These are phyloP conservation scores for Heliconius sara DNA, from an alignment of 2,888 invertebrate genomes.

Conservation along the genomic window DNA sequence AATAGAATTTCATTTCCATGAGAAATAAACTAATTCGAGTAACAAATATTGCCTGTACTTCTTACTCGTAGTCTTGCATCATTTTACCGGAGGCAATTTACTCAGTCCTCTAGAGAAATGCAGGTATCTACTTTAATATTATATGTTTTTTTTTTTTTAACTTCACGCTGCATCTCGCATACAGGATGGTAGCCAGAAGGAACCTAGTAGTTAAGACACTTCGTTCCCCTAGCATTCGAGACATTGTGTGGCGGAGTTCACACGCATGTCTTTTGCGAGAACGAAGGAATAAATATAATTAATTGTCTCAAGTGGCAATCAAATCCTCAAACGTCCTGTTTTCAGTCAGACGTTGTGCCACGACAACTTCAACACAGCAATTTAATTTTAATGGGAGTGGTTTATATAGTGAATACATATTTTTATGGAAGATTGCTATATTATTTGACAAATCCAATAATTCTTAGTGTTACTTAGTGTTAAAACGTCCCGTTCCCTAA, in stretches of 20 bases:
- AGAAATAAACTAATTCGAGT: slow-evolving; percentile 20
- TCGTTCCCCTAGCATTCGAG: neutral
- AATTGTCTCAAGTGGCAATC: too few relatives aligned
- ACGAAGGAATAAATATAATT: too few relatives aligned
- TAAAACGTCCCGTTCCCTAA: too few relatives aligned
- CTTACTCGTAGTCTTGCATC: slow-evolving; percentile 21
- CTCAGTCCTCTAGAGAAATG: slow-evolving; percentile 2
- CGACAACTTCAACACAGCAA: too few relatives aligned
- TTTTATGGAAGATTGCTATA: too few relatives aligned
- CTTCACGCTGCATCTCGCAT: neutral
- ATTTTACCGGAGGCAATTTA: slow-evolving; percentile 22
- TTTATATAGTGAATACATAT: too few relatives aligned
- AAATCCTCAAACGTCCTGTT: too few relatives aligned
- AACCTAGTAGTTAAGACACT: neutral
- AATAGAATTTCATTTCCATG: slow-evolving; percentile 19
- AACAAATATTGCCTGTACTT: slow-evolving; percentile 23
- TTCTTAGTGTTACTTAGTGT: neutral
- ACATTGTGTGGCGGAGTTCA: too few relatives aligned
- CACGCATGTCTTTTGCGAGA: too few relatives aligned
- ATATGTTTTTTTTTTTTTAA: neutral
- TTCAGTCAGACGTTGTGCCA: too few relatives aligned
- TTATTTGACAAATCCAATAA: neutral
- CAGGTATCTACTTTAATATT: slow-evolving; percentile 16
- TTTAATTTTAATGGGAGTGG: too few relatives aligned
- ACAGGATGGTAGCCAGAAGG: neutral